A percentile compares a stretch with the other conserved stretches of the same genome.
Conservation (phyloP, 2,797 vertebrate genomes). For the Dipus sagitta region DNA sequence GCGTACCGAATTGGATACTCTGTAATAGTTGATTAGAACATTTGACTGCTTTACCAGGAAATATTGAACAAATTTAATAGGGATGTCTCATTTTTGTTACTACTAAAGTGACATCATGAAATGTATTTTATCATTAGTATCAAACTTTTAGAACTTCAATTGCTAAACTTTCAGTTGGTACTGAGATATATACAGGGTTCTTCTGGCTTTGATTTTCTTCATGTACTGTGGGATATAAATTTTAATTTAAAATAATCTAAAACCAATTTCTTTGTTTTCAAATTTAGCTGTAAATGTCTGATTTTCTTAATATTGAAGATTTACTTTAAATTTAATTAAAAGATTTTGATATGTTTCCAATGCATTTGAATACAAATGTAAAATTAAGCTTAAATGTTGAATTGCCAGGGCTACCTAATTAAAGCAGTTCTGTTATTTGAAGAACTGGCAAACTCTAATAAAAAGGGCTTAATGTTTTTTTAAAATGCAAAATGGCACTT, state of each 20-base stretch:
- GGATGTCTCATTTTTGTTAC: conserved; percentile 40
- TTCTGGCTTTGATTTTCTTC: conserved; percentile 60
- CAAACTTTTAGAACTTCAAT: conserved; percentile 8
- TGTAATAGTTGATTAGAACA: neutral
- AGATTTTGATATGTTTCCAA: conserved; percentile 53
- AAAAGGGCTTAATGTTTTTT: conserved; percentile 43
- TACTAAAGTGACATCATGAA: conserved; percentile 11
- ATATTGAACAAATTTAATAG: neutral
- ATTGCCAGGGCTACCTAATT: conserved; percentile 57
- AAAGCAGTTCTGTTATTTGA: conserved; percentile 39
- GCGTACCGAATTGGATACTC: neutral
- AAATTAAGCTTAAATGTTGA: conserved; percentile 53
- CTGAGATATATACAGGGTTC: neutral
- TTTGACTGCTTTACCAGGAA: conserved; percentile 34
- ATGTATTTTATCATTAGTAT: conserved; percentile 28
- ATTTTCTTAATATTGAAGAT: conserved; percentile 45
- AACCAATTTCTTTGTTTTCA: conserved; percentile 53
- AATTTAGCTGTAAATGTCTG: conserved; percentile 63
- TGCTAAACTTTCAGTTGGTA: conserved; percentile 3
- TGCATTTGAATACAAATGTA: conserved; percentile 59
- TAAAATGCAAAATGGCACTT: conserved; percentile 41
- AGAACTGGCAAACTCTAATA: neutral
- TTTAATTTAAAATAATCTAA: conserved; percentile 52
- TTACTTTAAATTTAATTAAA: conserved; percentile 67
- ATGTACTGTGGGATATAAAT: conserved; percentile 17